Evolutionary conservation across 2,888 invertebrate genomes (phyloP), one percentile per base, ranked within the genome.

Genomic region (Philereme transversata): DNA sequence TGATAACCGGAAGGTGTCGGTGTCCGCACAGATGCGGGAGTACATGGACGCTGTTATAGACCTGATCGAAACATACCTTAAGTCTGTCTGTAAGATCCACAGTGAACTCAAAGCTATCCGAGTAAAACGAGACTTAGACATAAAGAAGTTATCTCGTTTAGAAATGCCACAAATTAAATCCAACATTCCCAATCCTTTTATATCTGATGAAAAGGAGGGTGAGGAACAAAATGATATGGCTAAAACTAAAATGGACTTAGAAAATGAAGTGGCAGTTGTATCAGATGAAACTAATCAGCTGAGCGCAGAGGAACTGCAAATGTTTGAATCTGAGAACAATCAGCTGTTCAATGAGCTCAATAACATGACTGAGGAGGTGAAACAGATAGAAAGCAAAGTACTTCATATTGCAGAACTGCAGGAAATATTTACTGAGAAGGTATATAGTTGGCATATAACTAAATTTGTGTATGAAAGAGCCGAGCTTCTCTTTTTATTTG

Each of bases 391-490:
- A 78, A 96, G 95, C 75, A 98, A 98, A 92, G 98, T 99, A 0
- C 95, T 98, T 0, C 98, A 99, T 81, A 99, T 99, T 75, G 97
- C 99, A 3, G 97, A 97, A 82, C 89, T 99, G 35, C 99, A 99
- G 83, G 97, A 99, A 84, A 95, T 98, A 69, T 99, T 99, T 77
- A 97, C 99, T 8, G 99, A 99, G 94, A 99, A 96, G 95, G 94
- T 94, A 74, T n/a, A 50, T 4, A 22, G 22, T 22, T 22, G 22
- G 22, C 22, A 2, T 22, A 22, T 2, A 22, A 22, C 22, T 22
- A 22, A 22, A 22, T 22, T 22, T 22, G 22, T 22, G 22, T 22
- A 22, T 22, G 1, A 22, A 22, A 22, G 22, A 22, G 22, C n/a
- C n/a, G n/a, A n/a, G n/a, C n/a, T 22, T 22, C 22, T 22, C 22